Conservation (phyloP, 1,140 invertebrate species). For the Drosophila tsacasi region DNA sequence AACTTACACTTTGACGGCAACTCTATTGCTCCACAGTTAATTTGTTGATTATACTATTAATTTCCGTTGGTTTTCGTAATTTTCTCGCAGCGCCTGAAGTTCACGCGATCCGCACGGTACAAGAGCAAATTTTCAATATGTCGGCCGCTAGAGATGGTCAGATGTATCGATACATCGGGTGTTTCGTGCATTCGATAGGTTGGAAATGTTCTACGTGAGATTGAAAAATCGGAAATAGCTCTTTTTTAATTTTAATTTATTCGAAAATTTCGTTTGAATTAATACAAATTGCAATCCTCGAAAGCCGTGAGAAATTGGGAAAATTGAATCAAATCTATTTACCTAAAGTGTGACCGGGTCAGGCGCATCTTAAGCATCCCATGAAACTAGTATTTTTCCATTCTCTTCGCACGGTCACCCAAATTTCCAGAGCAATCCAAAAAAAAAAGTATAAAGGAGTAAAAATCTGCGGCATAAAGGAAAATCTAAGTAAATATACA, state of each 20-base stretch:
- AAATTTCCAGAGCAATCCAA: slow-evolving; percentile 39
- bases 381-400: neutral
- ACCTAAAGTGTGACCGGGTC: neutral
- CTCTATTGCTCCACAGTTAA: slow-evolving; percentile 44
- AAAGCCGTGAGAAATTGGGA: too few relatives aligned
- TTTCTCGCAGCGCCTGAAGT: slow-evolving; percentile 48
- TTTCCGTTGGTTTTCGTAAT: slow-evolving; percentile 53
- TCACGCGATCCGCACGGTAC: slow-evolving; percentile 66
- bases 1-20: slow-evolving; percentile 73
- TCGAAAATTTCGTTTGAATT: neutral
- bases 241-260: neutral
- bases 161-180: neutral
- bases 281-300: neutral
- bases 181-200: neutral
- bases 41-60: slow-evolving; percentile 61
- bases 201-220: neutral
- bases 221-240: neutral
- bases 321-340: too few relatives aligned
- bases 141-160: neutral
- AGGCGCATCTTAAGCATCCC: too few relatives aligned
- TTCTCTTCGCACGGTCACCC: neutral
- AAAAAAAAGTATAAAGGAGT: slow-evolving; percentile 39
- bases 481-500: slow-evolving; percentile 20
- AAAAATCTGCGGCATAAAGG: slow-evolving; percentile 31
- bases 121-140: slow-evolving; percentile 66